Percentiles rank a stretch among this genome's conserved stretches.
These are phyloP conservation scores for Labrus mixtus DNA, from an alignment of 2,113 vertebrate species.

Conservation along the genomic window DNA sequence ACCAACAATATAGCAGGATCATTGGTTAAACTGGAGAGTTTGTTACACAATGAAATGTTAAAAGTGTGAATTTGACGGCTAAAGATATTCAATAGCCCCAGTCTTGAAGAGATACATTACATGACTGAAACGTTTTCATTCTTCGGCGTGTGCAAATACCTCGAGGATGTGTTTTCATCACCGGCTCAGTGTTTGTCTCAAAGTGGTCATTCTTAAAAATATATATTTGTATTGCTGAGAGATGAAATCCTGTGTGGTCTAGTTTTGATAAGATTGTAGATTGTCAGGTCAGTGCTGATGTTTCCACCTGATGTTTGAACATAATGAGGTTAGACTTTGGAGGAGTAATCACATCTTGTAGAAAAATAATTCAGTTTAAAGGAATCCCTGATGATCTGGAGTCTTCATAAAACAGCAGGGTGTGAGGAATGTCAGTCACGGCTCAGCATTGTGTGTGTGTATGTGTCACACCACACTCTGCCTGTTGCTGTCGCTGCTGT, in stretches of 20 bases:
- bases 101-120: background rate
- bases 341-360: too few species aligned
- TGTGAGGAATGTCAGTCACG: slow-evolving; percentile 4
- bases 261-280: slow-evolving; percentile 10
- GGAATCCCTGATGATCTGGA: background rate
- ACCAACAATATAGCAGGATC: background rate
- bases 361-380: slow-evolving; percentile 52
- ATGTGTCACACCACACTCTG: slow-evolving; percentile 80
- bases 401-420: slow-evolving; percentile 11
- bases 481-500: slow-evolving; percentile 79
- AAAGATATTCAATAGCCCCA: slow-evolving; percentile 2
- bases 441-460: background rate
- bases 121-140: background rate
- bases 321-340: background rate
- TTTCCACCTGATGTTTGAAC: background rate
- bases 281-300: background rate
- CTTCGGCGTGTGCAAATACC: too few species aligned
- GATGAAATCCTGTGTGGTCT: background rate
- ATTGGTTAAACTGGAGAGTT: background rate
- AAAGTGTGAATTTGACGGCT: slow-evolving; percentile 18
- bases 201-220: background rate
- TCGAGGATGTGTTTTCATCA: background rate
- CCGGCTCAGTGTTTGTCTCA: background rate
- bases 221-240: background rate
- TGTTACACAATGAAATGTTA: slow-evolving; percentile 7